Base-by-base conservation (phyloP, 2,888 invertebrate genomes). In the Idaea straminata region DNA sequence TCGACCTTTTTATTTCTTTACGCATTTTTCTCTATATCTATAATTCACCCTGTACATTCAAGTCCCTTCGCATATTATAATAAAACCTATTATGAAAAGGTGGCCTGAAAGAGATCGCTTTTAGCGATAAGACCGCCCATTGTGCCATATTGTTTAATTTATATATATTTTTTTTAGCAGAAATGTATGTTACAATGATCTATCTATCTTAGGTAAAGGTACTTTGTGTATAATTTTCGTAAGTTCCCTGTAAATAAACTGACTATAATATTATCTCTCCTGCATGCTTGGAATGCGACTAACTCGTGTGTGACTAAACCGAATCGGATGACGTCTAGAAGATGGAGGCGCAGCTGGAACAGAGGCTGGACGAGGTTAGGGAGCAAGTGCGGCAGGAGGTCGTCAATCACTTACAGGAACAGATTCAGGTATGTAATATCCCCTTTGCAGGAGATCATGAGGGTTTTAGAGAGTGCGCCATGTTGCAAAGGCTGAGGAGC, bases 321-420 rank as follows among this genome's bases (percentile, higher is more conserved):
- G 47, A 63, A 70, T 70, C 69, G 71, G 65, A 59, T 68, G 62
- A 65, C 71, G 25, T 25, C 25, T 69, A 83, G 82, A 80, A 78
- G 72, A 80, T 79, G 82, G 83, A 84, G 74, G 79, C 71, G 67
- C 77, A 78, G 62, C 71, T 84, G 35, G 77, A 81, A 71, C 70
- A 75, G 74, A 77, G 83, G 34, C 66, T 84, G n/a, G 82, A 85
- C 15, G 80, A 81, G 69, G 81, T 80, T 5, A 75, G 82, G 25
- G 82, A 94, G 63, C 86, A 94, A 80, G 96, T 95, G 69, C 94
- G 95, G 74, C 93, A 94, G 78, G 96, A 96, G 82, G 95, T 96
- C 75, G 93, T 95, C 71, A 93, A 93, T 72, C 95, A 95, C 74
- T 89, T 96, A 75, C 96, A 95, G 85, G 94, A 94, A 66, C 95